Evolutionary conservation across 1,140 invertebrate genomes (phyloP), one percentile per base, ranked within the genome.

Genomic region (Pararge aegeria): DNA sequence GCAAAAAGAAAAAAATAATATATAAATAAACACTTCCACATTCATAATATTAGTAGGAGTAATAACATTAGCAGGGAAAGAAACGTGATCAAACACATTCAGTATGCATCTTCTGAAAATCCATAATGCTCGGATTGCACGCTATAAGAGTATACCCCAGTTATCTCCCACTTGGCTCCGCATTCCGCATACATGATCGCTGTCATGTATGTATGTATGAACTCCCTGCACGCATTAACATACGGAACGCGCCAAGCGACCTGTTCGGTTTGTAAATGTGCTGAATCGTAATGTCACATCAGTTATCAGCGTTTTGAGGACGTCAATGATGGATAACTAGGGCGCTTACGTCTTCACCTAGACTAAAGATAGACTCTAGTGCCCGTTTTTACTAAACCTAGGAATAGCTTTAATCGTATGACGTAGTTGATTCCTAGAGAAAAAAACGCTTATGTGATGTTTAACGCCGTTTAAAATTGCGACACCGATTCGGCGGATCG

Each of bases 181-280:
- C 21, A 27, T 42, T 44, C 30, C 42, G 58, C 56, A 66, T 56
- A 63, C 61, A 57, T 57, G 46, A 51, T 59, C 38, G 40, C 40
- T 52, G 16, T 60, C 66, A 68, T 64, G 66, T 68, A 64, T 68
- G 66, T 64, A 68, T 68, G 66, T 68, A 64, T 68, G 66, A 68
- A 58, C 18, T 34, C 6, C 15, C 7, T 50, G 57, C 50, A 53
- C 53, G 52, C 52, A 68, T 68, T 68, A 64, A 49, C 66, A 68
- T 68, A 68, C 61, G 60, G 61, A 68, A 68, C 61, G 61, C 54
- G 51, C 37, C 64, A 62, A 55, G 30, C 59, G 52, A 40, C 58
- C 46, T n/a, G 46, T 50, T 52, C 49, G 49, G 48, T 54, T 64
- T 52, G 56, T 50, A 50, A 63, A 61, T 54, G 50, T 27, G 55